Conservation (phyloP, 1,140 invertebrate genomes). For the Conus ventricosus region DNA sequence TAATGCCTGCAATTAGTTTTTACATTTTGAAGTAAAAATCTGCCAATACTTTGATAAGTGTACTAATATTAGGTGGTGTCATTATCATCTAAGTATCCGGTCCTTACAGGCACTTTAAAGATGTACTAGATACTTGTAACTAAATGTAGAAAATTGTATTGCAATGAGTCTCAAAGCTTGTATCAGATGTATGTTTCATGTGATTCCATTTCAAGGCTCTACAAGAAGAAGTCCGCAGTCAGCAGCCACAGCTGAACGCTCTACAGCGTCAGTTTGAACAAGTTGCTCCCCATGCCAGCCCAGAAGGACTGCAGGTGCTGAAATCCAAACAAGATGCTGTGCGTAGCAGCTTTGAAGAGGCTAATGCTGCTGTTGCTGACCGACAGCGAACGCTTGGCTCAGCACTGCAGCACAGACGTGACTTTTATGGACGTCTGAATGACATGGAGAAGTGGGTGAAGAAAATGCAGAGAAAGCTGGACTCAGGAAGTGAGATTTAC, state of each 20-base stretch:
- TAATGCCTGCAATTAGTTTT: too few species aligned
- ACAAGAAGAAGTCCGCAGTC: conserved; percentile 68
- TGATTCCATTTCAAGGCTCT: conserved; percentile 55
- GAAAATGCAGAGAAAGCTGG: conserved; percentile 83
- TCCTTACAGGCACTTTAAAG: too few species aligned
- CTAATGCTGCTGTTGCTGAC: conserved; percentile 75
- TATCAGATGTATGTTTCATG: too few species aligned
- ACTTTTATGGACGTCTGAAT: conserved; percentile 87
- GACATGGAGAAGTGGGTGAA: conserved; percentile 91
- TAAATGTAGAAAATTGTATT: too few species aligned
- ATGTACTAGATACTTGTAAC: too few species aligned
- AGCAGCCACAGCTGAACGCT: conserved; percentile 63
- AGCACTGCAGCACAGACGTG: conserved; percentile 83
- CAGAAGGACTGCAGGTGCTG: conserved; percentile 60
- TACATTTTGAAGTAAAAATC: too few species aligned
- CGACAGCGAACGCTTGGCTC: conserved; percentile 66
- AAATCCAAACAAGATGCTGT: conserved; percentile 80
- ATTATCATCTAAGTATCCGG: too few species aligned
- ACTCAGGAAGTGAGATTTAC: conserved; percentile 86
- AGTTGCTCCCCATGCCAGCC: conserved; percentile 63
- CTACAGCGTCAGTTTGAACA: conserved; percentile 66
- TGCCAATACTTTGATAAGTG: too few species aligned
- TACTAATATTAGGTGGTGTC: too few species aligned
- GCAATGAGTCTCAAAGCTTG: too few species aligned
- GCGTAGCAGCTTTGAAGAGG: conserved; percentile 86